These are phyloP conservation scores for Triops longicaudatus DNA, from an alignment of 1,140 invertebrate genomes.

Conservation along the genomic window DNA sequence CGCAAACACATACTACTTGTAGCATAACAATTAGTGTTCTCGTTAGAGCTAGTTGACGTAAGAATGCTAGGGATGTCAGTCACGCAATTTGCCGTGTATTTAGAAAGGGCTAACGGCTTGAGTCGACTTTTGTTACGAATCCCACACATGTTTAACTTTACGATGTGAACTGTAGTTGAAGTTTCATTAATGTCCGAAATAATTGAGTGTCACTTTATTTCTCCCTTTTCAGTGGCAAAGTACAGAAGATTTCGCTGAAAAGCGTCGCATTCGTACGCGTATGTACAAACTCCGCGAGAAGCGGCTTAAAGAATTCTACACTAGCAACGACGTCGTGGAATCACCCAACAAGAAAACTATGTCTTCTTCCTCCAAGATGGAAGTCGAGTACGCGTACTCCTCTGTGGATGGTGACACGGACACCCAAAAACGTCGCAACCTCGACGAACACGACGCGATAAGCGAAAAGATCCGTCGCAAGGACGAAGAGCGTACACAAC, in stretches of 20 bases:
- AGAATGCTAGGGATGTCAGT: too few relatives aligned
- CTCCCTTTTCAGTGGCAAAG: slow-evolving; percentile 61
- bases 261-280: slow-evolving; percentile 72
- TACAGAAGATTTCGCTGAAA: slow-evolving; percentile 70
- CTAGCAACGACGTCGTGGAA: slow-evolving; percentile 41
- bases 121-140: too few relatives aligned
- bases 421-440: slow-evolving; percentile 1
- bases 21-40: too few relatives aligned
- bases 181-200: too few relatives aligned
- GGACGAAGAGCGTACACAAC: slow-evolving; percentile 25
- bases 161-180: too few relatives aligned
- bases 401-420: neutral
- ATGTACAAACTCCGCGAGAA: slow-evolving; percentile 72
- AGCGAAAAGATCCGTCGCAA: slow-evolving; percentile 27
- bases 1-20: too few relatives aligned
- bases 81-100: too few relatives aligned
- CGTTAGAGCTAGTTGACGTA: too few relatives aligned
- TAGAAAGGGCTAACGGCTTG: too few relatives aligned
- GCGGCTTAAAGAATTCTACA: slow-evolving; percentile 59
- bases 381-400: neutral
- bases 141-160: too few relatives aligned
- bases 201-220: slow-evolving; percentile 16
- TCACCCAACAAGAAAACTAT: neutral
- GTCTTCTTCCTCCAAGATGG: slow-evolving; percentile 17
- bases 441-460: slow-evolving; percentile 17